Conservation (phyloP, 2,888 invertebrate species). For the Macrophya annulata region DNA sequence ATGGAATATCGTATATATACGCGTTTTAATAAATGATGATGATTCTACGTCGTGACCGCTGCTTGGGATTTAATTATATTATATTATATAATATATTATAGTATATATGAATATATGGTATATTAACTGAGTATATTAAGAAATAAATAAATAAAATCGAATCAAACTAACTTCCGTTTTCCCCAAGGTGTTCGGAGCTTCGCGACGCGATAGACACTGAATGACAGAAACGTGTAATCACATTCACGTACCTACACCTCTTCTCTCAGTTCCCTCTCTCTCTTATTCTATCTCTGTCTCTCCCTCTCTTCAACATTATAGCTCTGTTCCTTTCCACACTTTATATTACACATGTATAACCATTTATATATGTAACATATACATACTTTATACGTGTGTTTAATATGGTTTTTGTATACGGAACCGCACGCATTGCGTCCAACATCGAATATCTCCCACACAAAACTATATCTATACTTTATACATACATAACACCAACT, state of each 20-base stretch:
- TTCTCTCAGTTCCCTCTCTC: conserved; percentile 37
- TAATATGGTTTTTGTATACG: not conserved
- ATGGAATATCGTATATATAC: not conserved
- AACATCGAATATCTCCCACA: conserved; percentile 41
- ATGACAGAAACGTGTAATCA: conserved; percentile 53
- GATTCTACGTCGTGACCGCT: not conserved
- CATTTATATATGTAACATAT: not conserved
- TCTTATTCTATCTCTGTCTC: conserved; percentile 23
- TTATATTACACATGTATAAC: not conserved
- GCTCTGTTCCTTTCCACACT: conserved; percentile 44
- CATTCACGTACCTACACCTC: conserved; percentile 54
- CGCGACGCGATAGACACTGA: conserved; percentile 54
- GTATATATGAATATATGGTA: not conserved
- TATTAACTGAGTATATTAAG: not conserved
- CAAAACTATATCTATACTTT: not conserved
- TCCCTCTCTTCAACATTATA: conserved; percentile 37
- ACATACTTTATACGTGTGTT: not conserved
- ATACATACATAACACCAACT: not conserved
- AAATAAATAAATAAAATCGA: not conserved
- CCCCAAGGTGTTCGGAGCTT: conserved; percentile 52
- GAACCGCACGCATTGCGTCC: conserved; percentile 11
- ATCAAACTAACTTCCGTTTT: conserved; percentile 37
- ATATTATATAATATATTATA: not conserved
- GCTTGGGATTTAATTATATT: not conserved
- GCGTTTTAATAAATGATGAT: not conserved